Base-by-base conservation (phyloP, 1,140 invertebrate species). In the Mizuhopecten yessoensis region DNA sequence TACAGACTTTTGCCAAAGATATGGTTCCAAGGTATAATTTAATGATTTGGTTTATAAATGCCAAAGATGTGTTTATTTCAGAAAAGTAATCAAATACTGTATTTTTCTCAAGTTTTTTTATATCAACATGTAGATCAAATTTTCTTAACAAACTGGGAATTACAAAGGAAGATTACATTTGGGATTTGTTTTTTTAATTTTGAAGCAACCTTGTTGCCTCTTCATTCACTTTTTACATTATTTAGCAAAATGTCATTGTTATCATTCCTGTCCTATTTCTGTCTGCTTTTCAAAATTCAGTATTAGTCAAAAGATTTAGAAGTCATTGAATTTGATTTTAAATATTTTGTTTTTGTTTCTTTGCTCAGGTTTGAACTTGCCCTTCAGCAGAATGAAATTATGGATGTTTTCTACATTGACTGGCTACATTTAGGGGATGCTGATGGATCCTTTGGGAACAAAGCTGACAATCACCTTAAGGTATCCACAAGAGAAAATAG, bases 341-440 rank as follows among this genome's bases (percentile, higher is more conserved):
- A 7, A 3, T 57, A 57, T 11, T n/a, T 3, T 23, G 13, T 57
- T 57, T 57, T 75, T n/a, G 36, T n/a, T 10, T 90, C 20, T 86
- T 91, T 87, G 89, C 88, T 33, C 89, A 96, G 96, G 89, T 96
- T 97, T 92, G 94, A 97, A 88, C 89, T 94, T 45, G 96, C 96
- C 34, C 91, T 97, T 42, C 96, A 97, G 90, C 96, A 97, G 93
- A 97, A 97, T 95, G 96, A 96, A 89, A 96, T 97, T 34, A 96
- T 96, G 94, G 94, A 97, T 93, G 95, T 96, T 13, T 97, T 97
- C 93, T 95, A 93, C 88, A 95, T 96, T 92, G 96, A 97, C 90
- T 97, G 96, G 96, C 87, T 92, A 34, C 92, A 95, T 91, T 93
- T 97, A 10, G 96, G 95, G 13, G 95, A 96, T 91, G 94, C 94